Base-by-base conservation (phyloP, 2,797 vertebrate species). In the Psittacula derbiana region DNA sequence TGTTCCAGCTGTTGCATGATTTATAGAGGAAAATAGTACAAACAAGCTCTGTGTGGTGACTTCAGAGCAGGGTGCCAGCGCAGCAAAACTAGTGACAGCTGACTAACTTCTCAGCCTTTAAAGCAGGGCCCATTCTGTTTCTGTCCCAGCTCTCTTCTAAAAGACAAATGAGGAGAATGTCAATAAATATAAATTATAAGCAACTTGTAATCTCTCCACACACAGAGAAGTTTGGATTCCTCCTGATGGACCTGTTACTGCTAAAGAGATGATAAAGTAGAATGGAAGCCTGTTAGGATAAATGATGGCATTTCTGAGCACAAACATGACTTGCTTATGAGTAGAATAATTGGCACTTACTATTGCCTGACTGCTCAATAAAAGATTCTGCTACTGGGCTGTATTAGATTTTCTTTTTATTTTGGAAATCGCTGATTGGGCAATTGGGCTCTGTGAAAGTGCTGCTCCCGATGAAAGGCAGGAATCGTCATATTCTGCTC, bases 1-100 rank as follows among this genome's bases (percentile, higher is more conserved):
- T 85, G 44, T 76, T 82, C 91, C 88, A 94, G 91, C 90, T 95
- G 90, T 86, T 94, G 64, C 41, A 40, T 86, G 12, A 30, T 95
- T 96, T 93, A 46, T 58, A 84, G 67, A 84, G 2, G 2, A 80
- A 93, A 93, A 86, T 25, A 84, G 95, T 86, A 50, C 83, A 86
- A 75, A 82, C 88, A 96, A 84, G 92, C 78, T 90, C 82, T 7
- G 49, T 8, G 73, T 53, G 60, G 43, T 93, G 94, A 60, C 78
- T 90, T 67, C 80, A 86, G 85, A 75, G 70, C 44, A 41, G 61
- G 36, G 36, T 38, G 36, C 75, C 90, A 90, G 85, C 55, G 8
- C 12, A 75, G 70, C 85, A 86, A n/a, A 92, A 82, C 70, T n/a
- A 60, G 70, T 64, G 82, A n/a, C 70, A 71, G 64, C 60, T 86